Evolutionary conservation across 2,113 vertebrate genomes (phyloP).

Genomic region (Tachysurus fulvidraco): DNA sequence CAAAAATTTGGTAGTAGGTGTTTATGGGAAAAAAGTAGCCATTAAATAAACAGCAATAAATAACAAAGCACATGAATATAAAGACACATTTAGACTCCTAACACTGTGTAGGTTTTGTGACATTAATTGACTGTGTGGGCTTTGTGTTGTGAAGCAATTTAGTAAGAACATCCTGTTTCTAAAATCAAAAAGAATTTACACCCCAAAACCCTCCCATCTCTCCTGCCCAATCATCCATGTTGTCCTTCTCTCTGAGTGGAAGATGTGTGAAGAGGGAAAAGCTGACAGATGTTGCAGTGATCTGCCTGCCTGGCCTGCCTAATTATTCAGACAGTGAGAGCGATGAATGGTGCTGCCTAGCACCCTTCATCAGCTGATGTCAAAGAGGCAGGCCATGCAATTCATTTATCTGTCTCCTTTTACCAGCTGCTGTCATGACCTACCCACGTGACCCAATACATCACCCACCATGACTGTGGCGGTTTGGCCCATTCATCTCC

Average conservation of each 20-base stretch:
- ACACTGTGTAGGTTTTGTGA: not conserved
- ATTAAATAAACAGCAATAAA: not conserved
- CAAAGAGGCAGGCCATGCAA: conserved; percentile 51
- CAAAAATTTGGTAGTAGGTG: not conserved
- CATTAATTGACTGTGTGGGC: not conserved
- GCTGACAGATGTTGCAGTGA: conserved; percentile 8
- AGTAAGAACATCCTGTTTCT: conserved; percentile 9
- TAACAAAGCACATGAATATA: not conserved
- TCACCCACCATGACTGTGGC: conserved; percentile 6
- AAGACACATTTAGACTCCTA: not conserved
- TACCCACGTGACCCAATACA: conserved; percentile 41
- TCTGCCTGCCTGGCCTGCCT: conserved; percentile 14
- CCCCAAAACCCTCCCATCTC: not conserved
- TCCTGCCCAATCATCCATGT: not conserved
- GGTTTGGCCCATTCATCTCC: conserved; percentile 33
- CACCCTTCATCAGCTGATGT: conserved; percentile 56
- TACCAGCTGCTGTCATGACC: conserved; percentile 57
- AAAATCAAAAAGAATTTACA: conserved; percentile 11
- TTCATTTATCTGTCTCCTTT: conserved; percentile 65
- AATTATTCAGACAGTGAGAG: conserved; percentile 39
- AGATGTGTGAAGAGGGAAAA: not conserved
- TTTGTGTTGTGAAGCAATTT: not conserved
- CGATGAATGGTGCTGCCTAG: conserved; percentile 42
- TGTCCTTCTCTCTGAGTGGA: not conserved
- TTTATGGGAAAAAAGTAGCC: not conserved